Evolutionary conservation across 53 echinoderm and acorn worm genomes (phyloP), one percentile per base, ranked within the genome.

Genomic region (Henricia sp.): DNA sequence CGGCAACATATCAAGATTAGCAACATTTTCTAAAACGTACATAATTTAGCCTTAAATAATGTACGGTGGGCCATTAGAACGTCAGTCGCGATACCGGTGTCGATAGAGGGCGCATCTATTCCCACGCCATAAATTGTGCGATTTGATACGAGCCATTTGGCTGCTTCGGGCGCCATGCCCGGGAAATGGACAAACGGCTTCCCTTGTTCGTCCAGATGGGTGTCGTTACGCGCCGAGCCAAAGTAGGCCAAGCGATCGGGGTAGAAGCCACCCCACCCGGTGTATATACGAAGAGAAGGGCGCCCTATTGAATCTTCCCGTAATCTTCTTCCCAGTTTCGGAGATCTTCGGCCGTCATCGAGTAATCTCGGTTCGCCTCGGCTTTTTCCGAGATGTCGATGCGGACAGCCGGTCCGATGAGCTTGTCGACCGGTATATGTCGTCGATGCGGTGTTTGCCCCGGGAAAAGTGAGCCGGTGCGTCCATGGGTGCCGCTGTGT

Each of bases 261-360:
- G 59, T 85, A 72, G 60, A 60, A 72, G 50, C 44, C 60, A 9
- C 85, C 85, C 85, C 85, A 85, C 11, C 72, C 85, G 25, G 58
- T 72, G 60, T 46, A 85, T n/a, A n/a, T 21, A 85, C 58, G 37
- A 85, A 72, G 48, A 85, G 57, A 17, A 85, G 16, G 24, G 63
- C 42, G 33, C 48, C 85, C 17, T 85, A 59, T 25, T 72, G 85
- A 36, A 85, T 85, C 26, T 36, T 50, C 42, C 72, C 72, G 26
- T 85, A 20, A 40, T 33, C 35, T 24, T 19, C 37, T 29, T 85
- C 85, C 85, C 85, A 85, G 60, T 39, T 52, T 5, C 44, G 55
- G 6, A 84, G 71, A 71, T 84, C 84, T 5, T 84, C 36, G 33
- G 12, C 57, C 19, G 70, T 58, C 50, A 85, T n/a, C 13, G 4